phyloP scores from a whole-genome alignment of 2,888 invertebrate genomes.

The Clitarchus hookeri region DNA sequence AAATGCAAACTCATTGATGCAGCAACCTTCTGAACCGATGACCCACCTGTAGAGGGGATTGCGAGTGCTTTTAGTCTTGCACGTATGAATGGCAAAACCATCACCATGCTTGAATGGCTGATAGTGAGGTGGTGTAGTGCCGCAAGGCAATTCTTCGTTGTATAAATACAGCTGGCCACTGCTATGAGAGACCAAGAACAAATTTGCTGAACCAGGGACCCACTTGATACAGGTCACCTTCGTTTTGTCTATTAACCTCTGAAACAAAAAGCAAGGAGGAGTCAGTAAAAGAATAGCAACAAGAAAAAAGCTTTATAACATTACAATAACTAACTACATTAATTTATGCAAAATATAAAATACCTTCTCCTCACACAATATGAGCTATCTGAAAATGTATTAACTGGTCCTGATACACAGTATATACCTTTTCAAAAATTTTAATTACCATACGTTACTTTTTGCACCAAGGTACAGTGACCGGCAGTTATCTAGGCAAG shows the following conservation, averaged over 20 bases:
- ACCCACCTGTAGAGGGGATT: constrained; percentile 95
- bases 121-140: constrained; percentile 89
- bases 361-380: too few relatives aligned
- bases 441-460: too few relatives aligned
- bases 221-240: constrained; percentile 96
- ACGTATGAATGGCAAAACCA: constrained; percentile 91
- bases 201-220: constrained; percentile 93
- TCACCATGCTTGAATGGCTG: constrained; percentile 95
- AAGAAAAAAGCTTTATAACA: neutral
- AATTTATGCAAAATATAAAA: neutral
- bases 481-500: too few relatives aligned
- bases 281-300: neutral
- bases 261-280: constrained; percentile 53
- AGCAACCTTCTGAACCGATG: constrained; percentile 77
- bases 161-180: constrained; percentile 98
- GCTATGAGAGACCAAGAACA: constrained; percentile 93
- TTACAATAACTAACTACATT: neutral
- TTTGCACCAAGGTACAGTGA: too few relatives aligned
- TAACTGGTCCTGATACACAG: too few relatives aligned
- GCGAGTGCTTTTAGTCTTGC: constrained; percentile 93
- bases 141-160: constrained; percentile 92
- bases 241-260: constrained; percentile 91
- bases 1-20: constrained; percentile 96
- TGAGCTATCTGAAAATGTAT: too few relatives aligned
- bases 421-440: too few relatives aligned